Base-by-base conservation (phyloP, 2,797 vertebrate species). In the Luscinia megarhynchos region DNA sequence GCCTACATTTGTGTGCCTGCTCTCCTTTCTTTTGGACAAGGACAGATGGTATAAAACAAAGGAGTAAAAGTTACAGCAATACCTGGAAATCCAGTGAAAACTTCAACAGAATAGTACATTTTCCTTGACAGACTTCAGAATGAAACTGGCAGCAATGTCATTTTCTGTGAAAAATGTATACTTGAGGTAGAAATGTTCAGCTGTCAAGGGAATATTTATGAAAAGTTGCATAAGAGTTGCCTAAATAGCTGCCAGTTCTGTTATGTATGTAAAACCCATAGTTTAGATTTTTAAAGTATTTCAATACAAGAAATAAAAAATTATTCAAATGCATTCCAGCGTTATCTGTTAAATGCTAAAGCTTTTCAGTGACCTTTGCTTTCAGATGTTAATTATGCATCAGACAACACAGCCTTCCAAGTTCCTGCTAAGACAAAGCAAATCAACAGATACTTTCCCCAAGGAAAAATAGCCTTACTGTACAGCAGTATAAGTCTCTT, bases 301-400 rank as follows among this genome's bases (percentile, higher is more conserved):
- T 87, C 75, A 75, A 77, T 58, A 50, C 11, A 80, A 68, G n/a
- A 63, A 91, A 54, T 51, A 34, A 85, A 87, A 84, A 76, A 59
- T 1, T 0, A 88, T 36, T 77, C 62, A 69, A 84, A 53, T 32
- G 41, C 14, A 40, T 14, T 11, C 11, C 32, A 69, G 40, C 12
- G 29, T 41, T 78, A 50, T 24, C 62, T 66, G 7, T 29, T 78
- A 69, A 59, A 84, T 66, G 51, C 40, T 81, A 66, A 76, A 86
- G 46, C 38, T 81, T 84, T 87, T 23, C 84, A 82, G 46, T 57
- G 84, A 87, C 55, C 67, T 90, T 95, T 91, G 38, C 48, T 75
- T 95, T 81, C 43, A 73, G 38, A 26, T 76, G 55, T 82, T 87
- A 89, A 84, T 87, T 95, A 57, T 40, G 19, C n/a, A 32, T 74